Conservation (phyloP, 2,797 vertebrate species). For the Rhinella marina region DNA sequence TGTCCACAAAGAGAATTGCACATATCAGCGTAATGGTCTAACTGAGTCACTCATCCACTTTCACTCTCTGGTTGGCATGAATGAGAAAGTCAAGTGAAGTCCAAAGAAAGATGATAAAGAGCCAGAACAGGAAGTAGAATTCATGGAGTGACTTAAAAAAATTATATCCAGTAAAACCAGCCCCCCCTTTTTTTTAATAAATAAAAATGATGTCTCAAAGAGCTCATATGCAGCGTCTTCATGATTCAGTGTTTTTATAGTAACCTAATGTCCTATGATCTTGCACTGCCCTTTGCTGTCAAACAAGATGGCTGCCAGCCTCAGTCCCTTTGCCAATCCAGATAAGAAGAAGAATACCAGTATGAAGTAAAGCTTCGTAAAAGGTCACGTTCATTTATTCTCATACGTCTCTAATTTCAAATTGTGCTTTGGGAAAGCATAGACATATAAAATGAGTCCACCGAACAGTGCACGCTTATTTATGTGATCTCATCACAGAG, state of each 20-base stretch:
- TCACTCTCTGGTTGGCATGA: no score
- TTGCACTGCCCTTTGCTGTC: neutral
- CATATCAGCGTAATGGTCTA: no score
- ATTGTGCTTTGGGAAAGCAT: neutral
- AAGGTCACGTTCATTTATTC: neutral
- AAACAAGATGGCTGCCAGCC: neutral
- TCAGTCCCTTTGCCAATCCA: neutral
- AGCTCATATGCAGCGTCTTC: neutral
- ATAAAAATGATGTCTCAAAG: no score
- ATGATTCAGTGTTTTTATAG: neutral
- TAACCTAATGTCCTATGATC: neutral
- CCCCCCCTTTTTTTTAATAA: no score
- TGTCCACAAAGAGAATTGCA: no score
- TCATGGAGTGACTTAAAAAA: no score
- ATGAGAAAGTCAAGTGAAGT: no score
- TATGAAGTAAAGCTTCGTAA: neutral
- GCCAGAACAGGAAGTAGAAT: no score
- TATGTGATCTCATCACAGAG: neutral
- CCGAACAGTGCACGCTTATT: neutral
- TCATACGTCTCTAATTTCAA: neutral
- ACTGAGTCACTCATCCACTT: no score
- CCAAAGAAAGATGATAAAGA: no score
- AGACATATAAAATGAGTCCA: neutral
- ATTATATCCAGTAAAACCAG: no score
- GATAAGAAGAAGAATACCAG: neutral